Conservation (phyloP, 2,888 invertebrate species). For the Lasius platythorax region DNA sequence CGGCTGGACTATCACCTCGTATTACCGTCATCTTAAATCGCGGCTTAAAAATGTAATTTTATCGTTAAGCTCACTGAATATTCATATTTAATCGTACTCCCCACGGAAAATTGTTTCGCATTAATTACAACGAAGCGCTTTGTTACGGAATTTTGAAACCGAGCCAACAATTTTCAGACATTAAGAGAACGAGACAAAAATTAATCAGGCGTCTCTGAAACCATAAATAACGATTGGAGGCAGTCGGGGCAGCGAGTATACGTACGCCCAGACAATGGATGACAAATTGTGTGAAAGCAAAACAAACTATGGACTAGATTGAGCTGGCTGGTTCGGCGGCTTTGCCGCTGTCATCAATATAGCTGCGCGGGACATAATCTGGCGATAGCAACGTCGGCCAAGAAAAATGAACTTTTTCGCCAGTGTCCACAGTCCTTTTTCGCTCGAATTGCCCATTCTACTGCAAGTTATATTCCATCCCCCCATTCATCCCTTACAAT, state of each 20-base stretch:
- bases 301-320: conserved; percentile 80
- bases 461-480: conserved; percentile 52
- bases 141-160: neutral
- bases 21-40: conserved; percentile 72
- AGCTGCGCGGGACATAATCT: conserved; percentile 76
- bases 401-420: conserved; percentile 77
- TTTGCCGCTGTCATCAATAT: conserved; percentile 79
- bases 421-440: conserved; percentile 63
- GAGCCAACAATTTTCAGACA: conserved; percentile 64
- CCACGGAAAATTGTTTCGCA: conserved; percentile 18
- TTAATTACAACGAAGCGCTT: conserved; percentile 7
- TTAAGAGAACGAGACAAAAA: conserved; percentile 73
- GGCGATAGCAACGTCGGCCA: conserved; percentile 66
- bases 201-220: conserved; percentile 81
- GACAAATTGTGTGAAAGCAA: conserved; percentile 83
- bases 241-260: conserved; percentile 56
- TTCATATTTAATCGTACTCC: neutral
- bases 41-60: conserved; percentile 68
- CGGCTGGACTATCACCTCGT: conserved; percentile 66
- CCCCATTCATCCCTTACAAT: conserved; percentile 39
- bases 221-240: conserved; percentile 82
- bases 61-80: neutral
- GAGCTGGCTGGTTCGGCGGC: conserved; percentile 74
- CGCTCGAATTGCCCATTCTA: conserved; percentile 51
- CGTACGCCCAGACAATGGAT: conserved; percentile 81